Percentiles rank a stretch among this genome's conserved stretches.
Conservation (phyloP, 2,888 invertebrate species). For the Villa cingulata region DNA sequence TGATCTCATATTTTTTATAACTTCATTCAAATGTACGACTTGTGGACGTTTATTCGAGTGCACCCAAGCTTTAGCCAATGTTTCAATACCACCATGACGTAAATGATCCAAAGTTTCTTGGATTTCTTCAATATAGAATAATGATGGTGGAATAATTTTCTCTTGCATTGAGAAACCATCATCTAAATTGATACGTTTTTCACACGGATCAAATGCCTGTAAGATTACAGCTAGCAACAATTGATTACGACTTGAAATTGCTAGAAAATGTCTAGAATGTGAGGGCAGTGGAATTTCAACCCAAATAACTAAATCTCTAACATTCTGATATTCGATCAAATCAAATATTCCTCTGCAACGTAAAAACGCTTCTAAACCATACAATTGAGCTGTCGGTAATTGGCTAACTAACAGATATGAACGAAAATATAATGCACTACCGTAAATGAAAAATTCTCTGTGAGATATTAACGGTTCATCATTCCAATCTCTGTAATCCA, state of each 20-base stretch:
- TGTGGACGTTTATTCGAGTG: conserved; percentile 49
- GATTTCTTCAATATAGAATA: conserved; percentile 81
- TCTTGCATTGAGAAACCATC: conserved; percentile 6
- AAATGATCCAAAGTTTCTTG: conserved; percentile 70
- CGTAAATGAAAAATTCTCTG: conserved; percentile 40
- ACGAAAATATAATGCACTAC: conserved; percentile 39
- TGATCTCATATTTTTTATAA: not conserved
- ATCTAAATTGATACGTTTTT: conserved; percentile 14
- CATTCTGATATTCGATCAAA: conserved; percentile 48
- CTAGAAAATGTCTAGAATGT: conserved; percentile 40
- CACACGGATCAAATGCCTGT: conserved; percentile 16
- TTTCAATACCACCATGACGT: conserved; percentile 60
- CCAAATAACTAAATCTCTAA: conserved; percentile 64
- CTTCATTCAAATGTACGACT: conserved; percentile 1
- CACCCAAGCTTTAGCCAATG: conserved; percentile 52
- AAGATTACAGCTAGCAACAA: conserved; percentile 57
- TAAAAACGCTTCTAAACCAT: conserved; percentile 61
- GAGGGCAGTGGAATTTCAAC: conserved; percentile 43
- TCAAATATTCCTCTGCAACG: conserved; percentile 60
- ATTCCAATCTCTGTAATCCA: conserved; percentile 81
- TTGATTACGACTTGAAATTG: conserved; percentile 58
- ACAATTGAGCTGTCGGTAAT: conserved; percentile 56
- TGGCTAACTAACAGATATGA: conserved; percentile 56
- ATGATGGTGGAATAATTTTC: conserved; percentile 50
- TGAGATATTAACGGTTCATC: conserved; percentile 42